Base-by-base conservation (phyloP, 2,113 vertebrate species). In the Corythaixoides concolor region DNA sequence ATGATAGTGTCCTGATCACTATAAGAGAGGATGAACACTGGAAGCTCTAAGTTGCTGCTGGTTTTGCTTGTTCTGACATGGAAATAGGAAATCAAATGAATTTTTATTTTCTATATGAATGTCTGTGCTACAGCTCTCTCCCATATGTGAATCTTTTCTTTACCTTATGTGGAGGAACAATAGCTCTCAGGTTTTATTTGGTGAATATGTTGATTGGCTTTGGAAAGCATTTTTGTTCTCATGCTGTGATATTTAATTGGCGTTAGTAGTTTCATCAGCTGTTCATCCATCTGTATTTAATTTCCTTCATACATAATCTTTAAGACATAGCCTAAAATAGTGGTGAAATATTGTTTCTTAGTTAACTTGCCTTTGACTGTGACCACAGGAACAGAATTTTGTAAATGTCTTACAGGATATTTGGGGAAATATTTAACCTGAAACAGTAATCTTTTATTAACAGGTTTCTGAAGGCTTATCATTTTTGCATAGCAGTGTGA, bases 401-500 rank as follows among this genome's bases (percentile, higher is more conserved):
- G 3, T 63, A 81, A 62, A 15, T 64, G 8, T 78, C 39, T 76
- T 66, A 12, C 2, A 47, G 35, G 13, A 22, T 87, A 24, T 63
- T 47, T 91, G 52, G 28, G 47, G 59, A 93, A 92, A 76, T 63
- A 73, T 15, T 87, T 85, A 94, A 93, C 32, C 24, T 63, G 75
- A 85, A 93, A 74, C 52, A 90, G 76, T 67, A 21, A 55, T 95
- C 41, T 92, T 89, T 81, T 91, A 69, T 88, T 96, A 82, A 85
- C 64, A 99, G 99, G 99, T 99, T 91, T 99, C 99, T 45, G 99
- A 99, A 98, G 99, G 99, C 62, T 98, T 99, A 86, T 99, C 99
- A 32, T 99, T 99, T 98, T 98, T 99, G 85, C 99, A 99, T 97
- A 99, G 98, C 80, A 99, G 99, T 78, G 99, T 99, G 47, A 99